phyloP scores from a whole-genome alignment of 2,888 invertebrate species.

The Pandemis heparana region DNA sequence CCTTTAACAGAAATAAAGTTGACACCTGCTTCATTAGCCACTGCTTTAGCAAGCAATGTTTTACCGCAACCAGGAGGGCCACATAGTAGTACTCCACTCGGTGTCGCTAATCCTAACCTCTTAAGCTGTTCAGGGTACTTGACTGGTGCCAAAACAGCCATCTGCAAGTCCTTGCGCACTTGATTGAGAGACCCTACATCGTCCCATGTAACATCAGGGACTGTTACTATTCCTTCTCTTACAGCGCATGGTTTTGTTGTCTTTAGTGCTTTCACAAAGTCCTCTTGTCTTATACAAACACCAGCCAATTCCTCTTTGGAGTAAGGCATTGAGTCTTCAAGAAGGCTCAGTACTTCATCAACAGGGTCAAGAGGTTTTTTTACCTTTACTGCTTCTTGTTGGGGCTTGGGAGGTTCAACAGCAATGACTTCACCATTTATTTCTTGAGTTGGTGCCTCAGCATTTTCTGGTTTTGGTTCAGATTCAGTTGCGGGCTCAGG shows the following conservation, averaged over 20 bases:
- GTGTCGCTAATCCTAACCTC: slow-evolving; percentile 91
- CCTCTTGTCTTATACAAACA: slow-evolving; percentile 89
- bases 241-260: slow-evolving; percentile 96
- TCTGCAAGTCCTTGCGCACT: slow-evolving; percentile 95
- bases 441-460: slow-evolving; percentile 45
- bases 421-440: slow-evolving; percentile 54
- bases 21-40: slow-evolving; percentile 99
- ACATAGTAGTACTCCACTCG: slow-evolving; percentile 96
- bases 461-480: slow-evolving; percentile 48
- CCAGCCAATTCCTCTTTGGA: slow-evolving; percentile 86
- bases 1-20: slow-evolving; percentile 99
- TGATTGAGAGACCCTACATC: slow-evolving; percentile 97
- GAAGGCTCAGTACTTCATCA: slow-evolving; percentile 87
- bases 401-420: slow-evolving; percentile 50
- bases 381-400: slow-evolving; percentile 29
- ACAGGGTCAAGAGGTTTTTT: slow-evolving; percentile 58
- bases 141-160: slow-evolving; percentile 97
- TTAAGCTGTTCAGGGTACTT: slow-evolving; percentile 93
- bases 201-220: slow-evolving; percentile 98
- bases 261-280: slow-evolving; percentile 92
- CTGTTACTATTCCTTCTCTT: slow-evolving; percentile 98
- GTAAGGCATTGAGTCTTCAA: slow-evolving; percentile 88
- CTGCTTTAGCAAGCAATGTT: slow-evolving; percentile 98
- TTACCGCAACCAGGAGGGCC: slow-evolving; percentile 99
- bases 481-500: slow-evolving; percentile 49